These are phyloP conservation scores for Nannoperca obscura DNA, from an alignment of 2,797 vertebrate species.

Conservation along the genomic window DNA sequence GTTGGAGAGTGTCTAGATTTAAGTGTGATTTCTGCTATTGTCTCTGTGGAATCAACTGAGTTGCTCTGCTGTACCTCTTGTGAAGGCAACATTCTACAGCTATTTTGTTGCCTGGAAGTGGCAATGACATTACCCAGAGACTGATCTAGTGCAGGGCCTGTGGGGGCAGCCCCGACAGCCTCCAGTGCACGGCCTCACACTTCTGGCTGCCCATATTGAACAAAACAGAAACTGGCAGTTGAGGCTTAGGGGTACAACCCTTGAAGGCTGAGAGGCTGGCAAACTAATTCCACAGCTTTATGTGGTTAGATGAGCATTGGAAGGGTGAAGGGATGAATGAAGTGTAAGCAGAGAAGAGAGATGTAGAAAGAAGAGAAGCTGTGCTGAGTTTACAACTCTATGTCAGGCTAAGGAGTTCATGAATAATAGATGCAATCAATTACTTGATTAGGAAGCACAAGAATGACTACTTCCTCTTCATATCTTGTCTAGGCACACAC, in stretches of 20 bases:
- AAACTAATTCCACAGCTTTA: slow-evolving; percentile 80
- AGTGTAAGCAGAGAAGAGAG: slow-evolving; percentile 70
- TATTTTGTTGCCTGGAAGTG: slow-evolving; percentile 71
- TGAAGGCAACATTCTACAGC: slow-evolving; percentile 47
- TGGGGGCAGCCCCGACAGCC: slow-evolving; percentile 55
- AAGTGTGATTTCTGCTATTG: slow-evolving; percentile 26
- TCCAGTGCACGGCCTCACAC: slow-evolving; percentile 63
- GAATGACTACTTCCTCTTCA: slow-evolving; percentile 81
- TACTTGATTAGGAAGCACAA: slow-evolving; percentile 81
- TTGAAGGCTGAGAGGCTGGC: slow-evolving; percentile 77
- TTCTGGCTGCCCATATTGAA: slow-evolving; percentile 77
- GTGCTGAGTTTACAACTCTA: slow-evolving; percentile 82
- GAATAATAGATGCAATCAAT: slow-evolving; percentile 86
- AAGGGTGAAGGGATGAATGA: slow-evolving; percentile 73
- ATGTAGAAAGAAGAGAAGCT: slow-evolving; percentile 71
- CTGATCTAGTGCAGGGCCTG: slow-evolving; percentile 71
- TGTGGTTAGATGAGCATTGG: slow-evolving; percentile 77
- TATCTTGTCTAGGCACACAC: slow-evolving; percentile 75
- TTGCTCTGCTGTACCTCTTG: slow-evolving; percentile 31
- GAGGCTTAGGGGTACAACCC: slow-evolving; percentile 75
- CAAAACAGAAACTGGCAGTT: slow-evolving; percentile 83
- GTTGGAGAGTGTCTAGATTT: slow-evolving; percentile 18
- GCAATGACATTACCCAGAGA: slow-evolving; percentile 76
- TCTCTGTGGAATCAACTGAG: slow-evolving; percentile 34
- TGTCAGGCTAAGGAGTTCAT: slow-evolving; percentile 80